Evolutionary conservation across 1,140 invertebrate genomes (phyloP), one percentile per base, ranked within the genome.

Genomic region (Ips nitidus): DNA sequence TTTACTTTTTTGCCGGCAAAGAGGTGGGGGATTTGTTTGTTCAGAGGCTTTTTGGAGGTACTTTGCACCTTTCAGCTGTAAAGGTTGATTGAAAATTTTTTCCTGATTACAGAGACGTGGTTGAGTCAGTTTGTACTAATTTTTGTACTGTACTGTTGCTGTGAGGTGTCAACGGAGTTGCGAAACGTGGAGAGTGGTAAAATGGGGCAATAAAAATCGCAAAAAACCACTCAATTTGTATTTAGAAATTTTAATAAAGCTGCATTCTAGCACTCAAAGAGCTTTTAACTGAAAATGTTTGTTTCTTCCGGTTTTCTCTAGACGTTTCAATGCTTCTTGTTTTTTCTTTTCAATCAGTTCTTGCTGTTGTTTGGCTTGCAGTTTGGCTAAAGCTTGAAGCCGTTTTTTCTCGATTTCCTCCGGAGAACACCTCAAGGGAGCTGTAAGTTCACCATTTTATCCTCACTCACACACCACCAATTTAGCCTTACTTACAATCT

Each of bases 1-100:
- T 93, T 77, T 94, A 91, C 80, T 94, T 95, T 76, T 92, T 95
- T 81, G 90, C 86, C 71, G 91, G 90, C 1, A 82, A 81, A 69
- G 85, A 89, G 58, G 83, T 93, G 69, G 92, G 91, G 7, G 83
- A 89, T 78, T 83, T 86, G 56, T 88, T 87, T 74, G 77, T 88
- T 53, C 73, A 79, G 0, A 83, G 85, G 73, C 52, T 77, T 52
- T 69, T 79, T 4, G 60, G 66, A 64, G 73, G 78, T 78, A 73
- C 76, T 69, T 71, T 6, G 2, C 1, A 63, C n/a, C 7, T 22
- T 0, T 22, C 22, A 22, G 8, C 1, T 41, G 50, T 42, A 53
- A 61, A 42, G 56, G 66, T 38, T 22, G 1, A 22, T 69, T 42
- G 41, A 41, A 61, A 52, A 4, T 4, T 52, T 60, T 64, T 40